Conservation (phyloP, 2,888 invertebrate genomes). For the Pecten maximus region DNA sequence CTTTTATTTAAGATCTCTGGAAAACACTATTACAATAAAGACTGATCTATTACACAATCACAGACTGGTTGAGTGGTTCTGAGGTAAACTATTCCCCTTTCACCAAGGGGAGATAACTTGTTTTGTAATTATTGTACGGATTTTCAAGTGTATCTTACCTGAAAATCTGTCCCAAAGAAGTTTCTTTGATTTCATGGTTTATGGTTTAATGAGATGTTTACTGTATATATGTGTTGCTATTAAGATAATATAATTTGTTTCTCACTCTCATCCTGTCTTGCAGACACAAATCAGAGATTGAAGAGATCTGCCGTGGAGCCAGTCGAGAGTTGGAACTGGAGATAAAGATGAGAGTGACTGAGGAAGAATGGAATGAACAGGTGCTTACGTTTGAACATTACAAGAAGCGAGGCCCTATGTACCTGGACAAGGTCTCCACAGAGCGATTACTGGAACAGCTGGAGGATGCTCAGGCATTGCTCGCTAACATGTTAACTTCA, state of each 20-base stretch:
- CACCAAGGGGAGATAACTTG: too few relatives aligned
- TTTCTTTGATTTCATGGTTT: too few relatives aligned
- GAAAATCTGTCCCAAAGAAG: too few relatives aligned
- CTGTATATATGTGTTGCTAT: neutral
- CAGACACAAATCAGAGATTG: constrained; percentile 80
- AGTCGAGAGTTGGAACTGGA: constrained; percentile 81
- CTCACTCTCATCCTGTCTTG: constrained; percentile 44
- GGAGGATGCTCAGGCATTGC: constrained; percentile 81
- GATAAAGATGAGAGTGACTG: constrained; percentile 81
- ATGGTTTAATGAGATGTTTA: too few relatives aligned
- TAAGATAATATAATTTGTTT: neutral
- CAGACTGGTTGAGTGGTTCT: too few relatives aligned
- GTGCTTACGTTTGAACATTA: constrained; percentile 81
- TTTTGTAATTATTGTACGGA: too few relatives aligned
- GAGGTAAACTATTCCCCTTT: too few relatives aligned
- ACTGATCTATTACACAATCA: too few relatives aligned
- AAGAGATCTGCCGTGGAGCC: constrained; percentile 81
- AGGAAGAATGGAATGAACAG: constrained; percentile 83
- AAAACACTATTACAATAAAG: too few relatives aligned
- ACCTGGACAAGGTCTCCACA: constrained; percentile 81
- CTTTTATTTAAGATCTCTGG: too few relatives aligned
- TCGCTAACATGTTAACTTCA: constrained; percentile 82
- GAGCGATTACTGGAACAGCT: constrained; percentile 81
- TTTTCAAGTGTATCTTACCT: too few relatives aligned
- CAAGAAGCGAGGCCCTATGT: constrained; percentile 81